phyloP scores from a whole-genome alignment of 2,113 vertebrate genomes.

The Plotosus lineatus region DNA sequence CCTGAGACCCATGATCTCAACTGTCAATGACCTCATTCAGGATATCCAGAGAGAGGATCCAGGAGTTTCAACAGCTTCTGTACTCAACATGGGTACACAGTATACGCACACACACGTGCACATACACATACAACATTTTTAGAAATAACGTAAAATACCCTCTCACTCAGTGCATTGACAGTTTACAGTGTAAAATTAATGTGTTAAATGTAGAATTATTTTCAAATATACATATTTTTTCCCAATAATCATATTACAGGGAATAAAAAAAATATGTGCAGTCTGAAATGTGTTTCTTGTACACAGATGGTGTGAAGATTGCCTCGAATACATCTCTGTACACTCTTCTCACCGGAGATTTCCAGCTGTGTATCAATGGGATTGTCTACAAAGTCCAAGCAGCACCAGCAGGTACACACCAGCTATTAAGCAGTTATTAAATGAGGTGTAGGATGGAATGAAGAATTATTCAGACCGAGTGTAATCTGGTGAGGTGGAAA shows the following conservation, averaged over 20 bases:
- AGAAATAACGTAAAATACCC: too few species aligned
- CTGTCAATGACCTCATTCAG: constrained; percentile 77
- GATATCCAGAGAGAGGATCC: constrained; percentile 83
- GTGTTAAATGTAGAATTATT: not conserved
- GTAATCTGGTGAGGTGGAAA: too few species aligned
- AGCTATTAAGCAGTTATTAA: too few species aligned
- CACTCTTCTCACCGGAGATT: constrained; percentile 80
- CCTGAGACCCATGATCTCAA: constrained; percentile 81
- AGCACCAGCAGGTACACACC: constrained; percentile 76
- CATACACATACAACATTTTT: not conserved
- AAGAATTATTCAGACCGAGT: too few species aligned
- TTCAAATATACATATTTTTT: not conserved
- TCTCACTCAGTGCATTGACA: too few species aligned
- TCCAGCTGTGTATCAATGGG: constrained; percentile 83
- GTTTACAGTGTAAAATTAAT: not conserved
- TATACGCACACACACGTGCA: constrained; percentile 64
- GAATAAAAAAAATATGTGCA: not conserved
- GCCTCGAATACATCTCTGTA: constrained; percentile 78
- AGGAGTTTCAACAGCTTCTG: constrained; percentile 69
- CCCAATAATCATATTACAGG: not conserved
- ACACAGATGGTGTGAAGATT: constrained; percentile 80
- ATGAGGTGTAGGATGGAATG: too few species aligned
- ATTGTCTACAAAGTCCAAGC: constrained; percentile 69
- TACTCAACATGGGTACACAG: constrained; percentile 75
- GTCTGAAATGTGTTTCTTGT: not conserved